Evolutionary conservation across 2,888 invertebrate genomes (phyloP), one percentile per base, ranked within the genome.

Genomic region (Andrena flavipes): DNA sequence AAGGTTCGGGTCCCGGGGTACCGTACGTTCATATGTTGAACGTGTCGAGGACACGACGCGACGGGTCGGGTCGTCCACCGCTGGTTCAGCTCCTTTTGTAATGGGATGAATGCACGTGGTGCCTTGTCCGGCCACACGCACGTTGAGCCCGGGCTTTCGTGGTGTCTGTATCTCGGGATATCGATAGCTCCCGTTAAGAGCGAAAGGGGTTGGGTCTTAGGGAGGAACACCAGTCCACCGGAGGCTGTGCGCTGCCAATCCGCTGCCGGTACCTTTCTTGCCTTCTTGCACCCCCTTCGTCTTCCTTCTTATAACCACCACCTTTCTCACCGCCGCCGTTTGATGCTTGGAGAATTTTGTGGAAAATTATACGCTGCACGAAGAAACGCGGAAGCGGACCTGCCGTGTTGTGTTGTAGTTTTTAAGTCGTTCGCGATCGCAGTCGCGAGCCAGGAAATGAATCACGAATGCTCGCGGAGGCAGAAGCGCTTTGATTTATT

Each of bases 71-170:
- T 88, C 85, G 86, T 84, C 87, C 88, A 85, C 84, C 87, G 91
- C 92, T 92, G 90, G 89, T 91, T 92, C 92, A 92, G 92, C 92
- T 92, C 86, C 91, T 92, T 92, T 90, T 87, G 91, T 92, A 92
- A 92, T 92, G 89, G 91, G 90, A 90, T 83, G 90, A 91, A 91
- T 89, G 91, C 92, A 92, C 91, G 90, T 90, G 92, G 91, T 91
- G 91, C 92, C 91, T 89, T 90, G 88, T 91, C 89, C 92, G 87
- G 87, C 81, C 84, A 91, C 92, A 92, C 90, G 89, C 92, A 92
- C 91, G 91, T 92, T 92, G 92, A 81, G 87, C 81, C 81, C 83
- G 73, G 54, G 75, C 70, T 86, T 86, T 84, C 76, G 60, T 88
- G 76, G 91, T 91, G 79, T 90, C 72, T 70, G 88, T 88, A 80